Conservation (phyloP, 2,888 invertebrate genomes). For the Nomada fabriciana region DNA sequence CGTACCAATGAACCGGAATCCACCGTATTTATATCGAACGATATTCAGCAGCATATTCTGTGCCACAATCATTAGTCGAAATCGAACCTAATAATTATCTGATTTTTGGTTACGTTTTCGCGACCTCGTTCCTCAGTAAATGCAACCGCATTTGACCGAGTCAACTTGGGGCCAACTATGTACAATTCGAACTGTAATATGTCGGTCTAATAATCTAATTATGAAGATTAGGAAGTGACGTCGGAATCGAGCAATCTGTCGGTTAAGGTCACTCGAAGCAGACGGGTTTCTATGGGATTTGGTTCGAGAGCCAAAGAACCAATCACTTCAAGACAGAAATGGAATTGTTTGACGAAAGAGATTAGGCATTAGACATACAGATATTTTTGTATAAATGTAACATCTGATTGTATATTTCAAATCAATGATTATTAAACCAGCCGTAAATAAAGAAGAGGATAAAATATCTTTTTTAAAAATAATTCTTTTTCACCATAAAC, state of each 20-base stretch:
- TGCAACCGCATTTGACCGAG: background rate
- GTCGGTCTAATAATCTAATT: conserved; percentile 48
- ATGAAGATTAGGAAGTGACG: conserved; percentile 48
- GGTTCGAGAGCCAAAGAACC: background rate
- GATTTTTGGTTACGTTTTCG: background rate
- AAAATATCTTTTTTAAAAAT: too few species aligned
- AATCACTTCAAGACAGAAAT: background rate
- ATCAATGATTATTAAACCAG: too few species aligned
- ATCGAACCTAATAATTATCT: background rate
- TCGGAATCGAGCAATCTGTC: conserved; percentile 49
- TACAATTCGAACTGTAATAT: conserved; percentile 34
- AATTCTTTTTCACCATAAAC: too few species aligned
- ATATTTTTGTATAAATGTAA: too few species aligned
- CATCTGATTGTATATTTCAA: too few species aligned
- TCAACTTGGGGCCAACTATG: background rate
- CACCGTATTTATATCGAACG: too few species aligned
- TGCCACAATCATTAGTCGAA: background rate
- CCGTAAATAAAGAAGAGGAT: too few species aligned
- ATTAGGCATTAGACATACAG: background rate
- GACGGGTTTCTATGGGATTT: conserved; percentile 20
- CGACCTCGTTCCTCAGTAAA: background rate
- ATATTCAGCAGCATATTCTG: too few species aligned
- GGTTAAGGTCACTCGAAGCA: conserved; percentile 53
- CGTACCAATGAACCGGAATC: too few species aligned
- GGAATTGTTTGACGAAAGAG: conserved; percentile 34